These are phyloP conservation scores for Metellina segmentata DNA, from an alignment of 2,888 invertebrate genomes.

Conservation along the genomic window DNA sequence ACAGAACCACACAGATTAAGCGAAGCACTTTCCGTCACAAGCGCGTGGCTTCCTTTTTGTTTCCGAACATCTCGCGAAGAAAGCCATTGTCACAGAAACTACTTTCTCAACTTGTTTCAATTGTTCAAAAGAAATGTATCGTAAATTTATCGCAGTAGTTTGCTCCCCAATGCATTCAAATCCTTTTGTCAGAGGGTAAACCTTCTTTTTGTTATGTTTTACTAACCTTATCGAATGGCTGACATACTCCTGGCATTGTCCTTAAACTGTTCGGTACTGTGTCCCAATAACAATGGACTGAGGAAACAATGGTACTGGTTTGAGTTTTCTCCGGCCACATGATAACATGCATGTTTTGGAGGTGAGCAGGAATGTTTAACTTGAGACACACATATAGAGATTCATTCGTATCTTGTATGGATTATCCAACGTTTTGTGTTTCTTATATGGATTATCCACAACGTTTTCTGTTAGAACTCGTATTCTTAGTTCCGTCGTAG, in stretches of 20 bases:
- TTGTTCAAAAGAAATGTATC: background rate
- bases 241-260: background rate
- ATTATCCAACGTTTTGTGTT: too few species aligned
- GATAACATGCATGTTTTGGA: too few species aligned
- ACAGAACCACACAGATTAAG: background rate
- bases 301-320: background rate
- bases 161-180: background rate
- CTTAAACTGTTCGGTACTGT: background rate
- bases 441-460: too few species aligned
- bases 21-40: background rate
- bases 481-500: too few species aligned
- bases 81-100: background rate
- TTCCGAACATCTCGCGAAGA: background rate
- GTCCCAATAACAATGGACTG: background rate
- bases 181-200: slow-evolving; percentile 7
- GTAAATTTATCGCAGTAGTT: background rate
- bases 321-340: background rate
- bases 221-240: background rate
- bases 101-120: background rate
- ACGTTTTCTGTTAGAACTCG: too few species aligned
- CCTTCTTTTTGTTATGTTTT: slow-evolving; percentile 27
- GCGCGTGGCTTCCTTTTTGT: background rate
- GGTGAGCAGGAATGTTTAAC: too few species aligned
- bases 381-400: too few species aligned
- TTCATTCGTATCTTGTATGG: too few species aligned